Evolutionary conservation across 2,888 invertebrate genomes (phyloP).

Genomic region (Sphaerophoria rueppellii): DNA sequence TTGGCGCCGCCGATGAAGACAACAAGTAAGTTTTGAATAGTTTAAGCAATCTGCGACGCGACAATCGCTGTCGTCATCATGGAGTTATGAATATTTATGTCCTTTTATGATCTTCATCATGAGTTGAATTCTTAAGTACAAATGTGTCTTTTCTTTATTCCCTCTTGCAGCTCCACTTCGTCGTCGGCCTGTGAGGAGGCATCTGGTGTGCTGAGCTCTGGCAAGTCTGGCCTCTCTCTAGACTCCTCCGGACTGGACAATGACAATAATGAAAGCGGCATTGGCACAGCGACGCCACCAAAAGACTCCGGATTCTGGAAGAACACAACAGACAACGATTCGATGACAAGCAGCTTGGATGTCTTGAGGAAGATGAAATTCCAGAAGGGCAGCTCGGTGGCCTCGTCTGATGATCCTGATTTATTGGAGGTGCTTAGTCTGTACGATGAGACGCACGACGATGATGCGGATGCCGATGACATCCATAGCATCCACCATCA

Average conservation of each 20-base stretch:
- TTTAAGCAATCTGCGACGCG: too few relatives aligned
- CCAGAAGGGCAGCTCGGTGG: conserved; percentile 80
- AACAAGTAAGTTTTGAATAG: conserved; percentile 79
- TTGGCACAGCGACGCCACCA: conserved; percentile 81
- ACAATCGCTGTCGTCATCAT: conserved; percentile 3
- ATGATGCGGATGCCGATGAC: conserved; percentile 76
- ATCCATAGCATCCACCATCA: conserved; percentile 62
- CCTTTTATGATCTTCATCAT: conserved; percentile 36
- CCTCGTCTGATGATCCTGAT: conserved; percentile 81
- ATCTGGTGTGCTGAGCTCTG: conserved; percentile 80
- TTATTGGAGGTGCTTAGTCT: conserved; percentile 81
- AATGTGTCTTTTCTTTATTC: conserved; percentile 27
- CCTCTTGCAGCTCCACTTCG: conserved; percentile 80
- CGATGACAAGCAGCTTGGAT: conserved; percentile 79
- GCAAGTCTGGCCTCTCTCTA: conserved; percentile 81
- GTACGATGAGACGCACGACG: conserved; percentile 78
- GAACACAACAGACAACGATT: conserved; percentile 79
- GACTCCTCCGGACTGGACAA: conserved; percentile 81
- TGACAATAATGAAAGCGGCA: conserved; percentile 81
- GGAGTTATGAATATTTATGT: conserved; percentile 70
- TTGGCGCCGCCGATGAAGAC: conserved; percentile 82
- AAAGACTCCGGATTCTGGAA: conserved; percentile 81
- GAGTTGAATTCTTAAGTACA: conserved; percentile 51
- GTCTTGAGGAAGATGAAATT: conserved; percentile 80
- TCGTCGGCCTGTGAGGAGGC: conserved; percentile 82